Conservation (phyloP, 2,113 vertebrate species). For the Cyanistes caeruleus region DNA sequence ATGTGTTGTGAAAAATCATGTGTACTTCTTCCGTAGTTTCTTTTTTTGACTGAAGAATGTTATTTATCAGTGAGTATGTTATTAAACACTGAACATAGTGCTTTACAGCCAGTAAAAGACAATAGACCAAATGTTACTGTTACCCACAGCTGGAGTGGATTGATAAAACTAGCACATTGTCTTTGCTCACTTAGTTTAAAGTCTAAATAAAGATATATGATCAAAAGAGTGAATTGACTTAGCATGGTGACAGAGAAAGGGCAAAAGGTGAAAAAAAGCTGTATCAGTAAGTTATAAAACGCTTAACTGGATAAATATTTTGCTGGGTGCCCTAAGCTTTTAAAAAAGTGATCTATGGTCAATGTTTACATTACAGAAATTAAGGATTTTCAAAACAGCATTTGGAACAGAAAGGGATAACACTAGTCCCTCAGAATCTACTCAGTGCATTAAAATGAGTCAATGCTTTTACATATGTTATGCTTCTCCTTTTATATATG, state of each 20-base stretch:
- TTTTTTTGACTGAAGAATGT: background rate
- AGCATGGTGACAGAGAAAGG: slow-evolving; percentile 22
- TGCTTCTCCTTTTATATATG: background rate
- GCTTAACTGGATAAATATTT: background rate
- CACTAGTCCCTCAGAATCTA: background rate
- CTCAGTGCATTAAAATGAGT: background rate
- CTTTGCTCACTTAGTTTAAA: slow-evolving; percentile 39
- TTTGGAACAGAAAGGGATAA: background rate
- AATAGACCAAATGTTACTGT: slow-evolving; percentile 53
- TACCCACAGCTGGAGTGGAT: slow-evolving; percentile 26
- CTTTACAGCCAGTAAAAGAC: slow-evolving; percentile 59
- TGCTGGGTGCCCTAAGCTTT: background rate
- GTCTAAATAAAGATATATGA: slow-evolving; percentile 38
- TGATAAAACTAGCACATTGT: slow-evolving; percentile 49
- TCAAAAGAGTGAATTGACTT: slow-evolving; percentile 25
- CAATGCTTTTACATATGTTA: background rate
- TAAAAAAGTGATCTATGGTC: background rate
- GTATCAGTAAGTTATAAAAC: background rate
- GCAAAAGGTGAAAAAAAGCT: slow-evolving; percentile 20
- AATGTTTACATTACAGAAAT: background rate
- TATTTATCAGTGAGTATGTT: slow-evolving; percentile 38
- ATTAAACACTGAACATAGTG: slow-evolving; percentile 19
- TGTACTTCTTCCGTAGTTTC: background rate
- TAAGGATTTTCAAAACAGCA: background rate
- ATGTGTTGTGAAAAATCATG: background rate